Evolutionary conservation across 2,797 vertebrate species (phyloP), one percentile per base, ranked within the genome.

Genomic region (Menidia menidia): DNA sequence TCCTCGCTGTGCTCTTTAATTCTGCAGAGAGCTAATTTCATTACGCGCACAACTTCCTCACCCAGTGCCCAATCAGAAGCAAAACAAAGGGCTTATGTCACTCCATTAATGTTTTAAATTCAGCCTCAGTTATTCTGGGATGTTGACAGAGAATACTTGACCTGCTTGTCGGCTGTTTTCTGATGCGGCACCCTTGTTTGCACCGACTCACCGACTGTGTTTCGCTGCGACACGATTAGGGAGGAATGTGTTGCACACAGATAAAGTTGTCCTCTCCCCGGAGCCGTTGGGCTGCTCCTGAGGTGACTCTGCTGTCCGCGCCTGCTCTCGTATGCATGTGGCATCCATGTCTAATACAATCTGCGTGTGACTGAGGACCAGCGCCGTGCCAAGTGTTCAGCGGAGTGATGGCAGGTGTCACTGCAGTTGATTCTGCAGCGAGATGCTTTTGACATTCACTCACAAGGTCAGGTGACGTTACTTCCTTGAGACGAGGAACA

Each of bases 211-310:
- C 77, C 73, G 73, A 69, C 51, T 68, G 75, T 80, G 82, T 80
- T 85, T 62, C 64, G 67, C 81, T 79, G 83, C 82, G 75, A 44
- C 47, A 71, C 80, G 88, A 92, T 91, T 82, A 86, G 30, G 65
- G 60, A 86, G 78, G 87, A 88, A 91, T 90, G 89, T 88, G 89
- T 76, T 58, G 68, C 53, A 78, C 77, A 53, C 10, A 83, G 88
- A 91, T 87, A 91, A 89, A 88, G 83, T 74, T 43, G 2, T 69
- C 69, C 65, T 78, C 65, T 73, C 73, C 73, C 75, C 1, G 60
- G 58, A 81, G 85, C 85, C 41, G 64, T 60, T 57, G 42, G 47
- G 0, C 51, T 33, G 67, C 74, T 82, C 66, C 73, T 56, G 63
- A 75, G 82, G 77, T 74, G 66, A 82, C 73, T 78, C 64, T 44